Percentiles rank a stretch among this genome's conserved stretches.
phyloP scores from a whole-genome alignment of 2,888 invertebrate genomes.

The Brachypalpus laphriformis region DNA sequence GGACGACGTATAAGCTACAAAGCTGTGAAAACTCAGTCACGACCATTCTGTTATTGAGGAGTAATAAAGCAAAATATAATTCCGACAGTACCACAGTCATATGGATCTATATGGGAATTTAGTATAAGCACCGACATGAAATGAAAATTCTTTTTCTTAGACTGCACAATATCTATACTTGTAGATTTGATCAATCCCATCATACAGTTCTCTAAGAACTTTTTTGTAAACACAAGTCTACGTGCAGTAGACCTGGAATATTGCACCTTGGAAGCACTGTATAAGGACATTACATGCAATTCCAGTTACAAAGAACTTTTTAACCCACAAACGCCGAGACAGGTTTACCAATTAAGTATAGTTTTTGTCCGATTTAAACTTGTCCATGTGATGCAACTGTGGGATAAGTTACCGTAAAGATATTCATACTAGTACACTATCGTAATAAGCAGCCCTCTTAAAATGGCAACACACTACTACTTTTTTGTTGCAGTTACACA shows the following conservation, averaged over 20 bases:
- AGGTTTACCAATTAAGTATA: slow-evolving; percentile 64
- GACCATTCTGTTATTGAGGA: not conserved
- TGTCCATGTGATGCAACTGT: slow-evolving; percentile 37
- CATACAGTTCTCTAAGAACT: slow-evolving; percentile 2
- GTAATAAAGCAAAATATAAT: slow-evolving; percentile 8
- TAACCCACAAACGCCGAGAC: slow-evolving; percentile 56
- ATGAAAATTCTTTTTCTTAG: slow-evolving; percentile 6
- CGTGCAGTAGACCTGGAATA: slow-evolving; percentile 12
- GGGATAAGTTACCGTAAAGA: slow-evolving; percentile 44
- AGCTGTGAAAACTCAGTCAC: slow-evolving; percentile 8
- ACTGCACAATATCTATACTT: not conserved
- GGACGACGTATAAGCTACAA: not conserved
- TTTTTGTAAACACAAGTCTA: slow-evolving; percentile 9
- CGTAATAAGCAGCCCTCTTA: slow-evolving; percentile 53
- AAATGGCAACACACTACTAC: slow-evolving; percentile 52
- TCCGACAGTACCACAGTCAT: not conserved
- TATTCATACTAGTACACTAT: slow-evolving; percentile 33
- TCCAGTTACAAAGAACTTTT: slow-evolving; percentile 63
- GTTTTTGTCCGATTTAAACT: slow-evolving; percentile 36
- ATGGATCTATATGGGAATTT: not conserved
- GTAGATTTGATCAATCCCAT: slow-evolving; percentile 13
- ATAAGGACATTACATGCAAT: slow-evolving; percentile 56
- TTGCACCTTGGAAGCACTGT: slow-evolving; percentile 45
- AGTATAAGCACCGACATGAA: not conserved
- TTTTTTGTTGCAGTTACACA: slow-evolving; percentile 60